phyloP scores from a whole-genome alignment of 1,140 invertebrate genomes.

The Musca domestica region DNA sequence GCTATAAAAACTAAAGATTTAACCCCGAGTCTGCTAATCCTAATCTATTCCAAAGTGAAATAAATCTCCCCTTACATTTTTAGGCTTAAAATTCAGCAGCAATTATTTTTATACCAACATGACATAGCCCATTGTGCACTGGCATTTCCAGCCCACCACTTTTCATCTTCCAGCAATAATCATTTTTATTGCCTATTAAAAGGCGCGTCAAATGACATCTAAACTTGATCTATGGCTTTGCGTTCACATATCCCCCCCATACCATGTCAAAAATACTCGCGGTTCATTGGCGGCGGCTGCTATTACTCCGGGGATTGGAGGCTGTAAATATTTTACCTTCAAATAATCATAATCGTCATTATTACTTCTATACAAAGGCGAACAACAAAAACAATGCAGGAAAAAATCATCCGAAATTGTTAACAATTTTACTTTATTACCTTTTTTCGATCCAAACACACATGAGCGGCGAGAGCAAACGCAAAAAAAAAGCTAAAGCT shows the following conservation, averaged over 20 bases:
- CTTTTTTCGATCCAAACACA: neutral
- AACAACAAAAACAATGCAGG: neutral
- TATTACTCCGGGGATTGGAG: neutral
- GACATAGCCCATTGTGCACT: too few relatives aligned
- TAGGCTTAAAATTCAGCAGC: too few relatives aligned
- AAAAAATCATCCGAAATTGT: neutral
- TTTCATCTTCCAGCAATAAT: neutral
- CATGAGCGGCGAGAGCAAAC: too few relatives aligned
- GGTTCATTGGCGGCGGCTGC: too few relatives aligned
- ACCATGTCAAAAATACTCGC: neutral
- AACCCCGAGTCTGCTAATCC: too few relatives aligned
- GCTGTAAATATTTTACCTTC: neutral
- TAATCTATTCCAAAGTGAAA: too few relatives aligned
- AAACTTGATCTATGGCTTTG: neutral
- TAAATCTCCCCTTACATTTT: too few relatives aligned
- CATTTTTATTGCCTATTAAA: constrained; percentile 14
- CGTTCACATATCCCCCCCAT: neutral
- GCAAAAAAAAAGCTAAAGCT: too few relatives aligned
- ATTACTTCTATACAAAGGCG: neutral
- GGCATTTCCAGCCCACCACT: too few relatives aligned
- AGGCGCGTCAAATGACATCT: constrained; percentile 15
- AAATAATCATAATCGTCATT: constrained; percentile 10
- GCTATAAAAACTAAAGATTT: too few relatives aligned
- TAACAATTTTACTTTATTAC: constrained; percentile 13
- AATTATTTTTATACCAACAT: too few relatives aligned